Evolutionary conservation across 2,797 vertebrate genomes (phyloP).

Genomic region (Merluccius polli): DNA sequence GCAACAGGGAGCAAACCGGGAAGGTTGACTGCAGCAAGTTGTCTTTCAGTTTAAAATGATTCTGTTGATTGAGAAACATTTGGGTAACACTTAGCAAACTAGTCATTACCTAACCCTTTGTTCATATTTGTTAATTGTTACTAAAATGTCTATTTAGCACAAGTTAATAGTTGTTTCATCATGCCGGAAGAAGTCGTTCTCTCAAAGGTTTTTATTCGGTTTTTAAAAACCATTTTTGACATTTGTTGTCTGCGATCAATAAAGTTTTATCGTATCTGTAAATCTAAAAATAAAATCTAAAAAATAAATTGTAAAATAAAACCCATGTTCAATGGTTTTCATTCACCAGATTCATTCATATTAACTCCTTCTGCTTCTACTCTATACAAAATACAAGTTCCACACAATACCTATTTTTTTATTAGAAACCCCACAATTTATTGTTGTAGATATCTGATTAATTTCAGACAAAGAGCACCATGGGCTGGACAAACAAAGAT

Average conservation of each 20-base stretch:
- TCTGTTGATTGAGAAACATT: neutral
- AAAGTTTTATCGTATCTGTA: neutral
- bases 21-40: neutral
- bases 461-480: neutral
- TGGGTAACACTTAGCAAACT: too few relatives aligned
- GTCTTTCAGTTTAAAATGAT: neutral
- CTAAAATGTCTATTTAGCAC: too few relatives aligned
- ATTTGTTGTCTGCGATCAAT: neutral
- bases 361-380: neutral
- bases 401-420: neutral
- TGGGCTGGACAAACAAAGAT: too few relatives aligned
- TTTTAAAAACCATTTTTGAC: too few relatives aligned
- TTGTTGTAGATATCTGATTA: neutral
- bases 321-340: neutral
- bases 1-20: neutral
- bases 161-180: too few relatives aligned
- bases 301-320: neutral
- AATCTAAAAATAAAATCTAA: neutral
- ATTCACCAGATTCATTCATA: neutral
- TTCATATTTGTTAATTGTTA: too few relatives aligned
- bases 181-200: too few relatives aligned
- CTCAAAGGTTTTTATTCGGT: too few relatives aligned
- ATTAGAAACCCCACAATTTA: neutral
- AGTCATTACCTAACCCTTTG: too few relatives aligned
- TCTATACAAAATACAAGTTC: neutral